phyloP scores from a whole-genome alignment of 2,113 vertebrate genomes.

The Herpetotheres cachinnans region DNA sequence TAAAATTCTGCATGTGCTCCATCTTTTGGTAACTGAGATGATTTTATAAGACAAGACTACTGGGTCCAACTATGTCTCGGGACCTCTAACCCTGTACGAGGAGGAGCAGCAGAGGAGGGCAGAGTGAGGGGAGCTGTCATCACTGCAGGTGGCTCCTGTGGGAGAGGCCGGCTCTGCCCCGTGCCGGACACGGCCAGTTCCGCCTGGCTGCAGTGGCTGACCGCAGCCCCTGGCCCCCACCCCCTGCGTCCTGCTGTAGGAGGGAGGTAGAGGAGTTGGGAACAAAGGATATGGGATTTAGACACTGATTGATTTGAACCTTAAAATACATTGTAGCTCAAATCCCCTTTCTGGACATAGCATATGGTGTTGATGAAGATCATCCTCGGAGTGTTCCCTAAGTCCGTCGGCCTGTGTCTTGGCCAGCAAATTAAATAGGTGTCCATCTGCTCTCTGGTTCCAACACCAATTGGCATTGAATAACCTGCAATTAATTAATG shows the following conservation, averaged over 20 bases:
- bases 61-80: neutral
- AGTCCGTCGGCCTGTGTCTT: neutral
- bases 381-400: neutral
- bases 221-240: too few species aligned
- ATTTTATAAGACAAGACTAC: neutral
- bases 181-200: fast-evolving
- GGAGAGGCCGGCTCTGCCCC: neutral
- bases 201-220: neutral
- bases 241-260: fast-evolving
- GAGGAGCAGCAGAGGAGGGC: neutral
- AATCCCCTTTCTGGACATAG: neutral
- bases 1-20: neutral
- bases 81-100: fast-evolving
- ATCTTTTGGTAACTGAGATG: neutral
- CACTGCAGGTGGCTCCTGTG: neutral
- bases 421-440: fast-evolving
- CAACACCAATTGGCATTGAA: neutral
- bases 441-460: neutral
- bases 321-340: fast-evolving
- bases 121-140: neutral
- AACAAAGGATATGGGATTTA: neutral
- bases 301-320: neutral
- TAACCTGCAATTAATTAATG: neutral
- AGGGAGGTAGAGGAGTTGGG: neutral
- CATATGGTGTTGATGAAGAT: neutral